Conservation (phyloP, 2,113 vertebrate species). For the Otocyon megalotis region DNA sequence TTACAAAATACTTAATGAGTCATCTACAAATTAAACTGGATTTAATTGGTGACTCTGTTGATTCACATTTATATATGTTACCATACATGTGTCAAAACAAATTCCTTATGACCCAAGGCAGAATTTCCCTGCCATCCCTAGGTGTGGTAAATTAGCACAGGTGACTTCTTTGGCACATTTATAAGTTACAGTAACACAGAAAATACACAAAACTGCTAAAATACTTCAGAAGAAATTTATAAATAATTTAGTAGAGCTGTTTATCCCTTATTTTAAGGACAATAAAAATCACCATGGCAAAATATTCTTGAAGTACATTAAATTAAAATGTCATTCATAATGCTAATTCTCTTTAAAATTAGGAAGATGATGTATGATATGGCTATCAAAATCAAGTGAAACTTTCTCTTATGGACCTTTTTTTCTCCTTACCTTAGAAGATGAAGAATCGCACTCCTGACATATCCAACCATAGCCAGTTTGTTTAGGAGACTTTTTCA, state of each 20-base stretch:
- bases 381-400: background rate
- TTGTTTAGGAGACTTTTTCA: constrained; percentile 99
- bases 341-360: constrained; percentile 25
- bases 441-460: constrained; percentile 98
- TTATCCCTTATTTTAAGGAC: constrained; percentile 27
- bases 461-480: constrained; percentile 99
- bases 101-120: background rate
- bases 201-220: background rate
- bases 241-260: background rate
- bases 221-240: constrained; percentile 31
- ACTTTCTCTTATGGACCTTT: background rate
- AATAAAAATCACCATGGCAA: constrained; percentile 19
- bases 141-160: background rate
- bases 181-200: background rate
- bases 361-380: background rate
- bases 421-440: constrained; percentile 94
- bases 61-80: background rate
- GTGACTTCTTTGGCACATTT: background rate
- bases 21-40: constrained; percentile 27
- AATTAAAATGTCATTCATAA: constrained; percentile 30
- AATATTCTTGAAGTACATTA: background rate
- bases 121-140: background rate
- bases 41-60: constrained; percentile 22
- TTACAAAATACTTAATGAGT: background rate
- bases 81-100: background rate